Evolutionary conservation across 2,888 invertebrate species (phyloP), one percentile per base, ranked within the genome.

Genomic region (Empis stercorea): DNA sequence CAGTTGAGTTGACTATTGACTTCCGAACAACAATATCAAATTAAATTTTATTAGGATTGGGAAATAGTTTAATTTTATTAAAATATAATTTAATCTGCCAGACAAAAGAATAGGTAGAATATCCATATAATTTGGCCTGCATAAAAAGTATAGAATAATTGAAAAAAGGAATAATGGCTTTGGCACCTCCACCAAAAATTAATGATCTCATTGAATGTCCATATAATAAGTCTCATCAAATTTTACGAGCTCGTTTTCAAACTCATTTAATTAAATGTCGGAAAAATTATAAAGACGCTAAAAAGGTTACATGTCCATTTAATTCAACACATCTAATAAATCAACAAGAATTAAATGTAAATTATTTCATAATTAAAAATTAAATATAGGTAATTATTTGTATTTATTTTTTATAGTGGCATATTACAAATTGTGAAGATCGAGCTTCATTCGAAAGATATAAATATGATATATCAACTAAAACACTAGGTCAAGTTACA

Each of bases 181-280:
- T 7, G 7, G 23, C 23, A 27, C 23, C 23, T 2, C 23, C 23
- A 9, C 23, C 23, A 7, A 27, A 27, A 27, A 27, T 27, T 7
- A 27, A 38, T 38, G 38, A 38, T 11, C 3, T 10, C 1, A 17
- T 40, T 9, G 23, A 23, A 14, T 40, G 40, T 40, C 40, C 40
- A 2, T 15, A 40, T 10, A 27, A 40, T 14, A 40, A 40, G 14
- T 23, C 23, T 27, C 40, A 40, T 40, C 40, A n/a, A 30, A 55
- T 57, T 48, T 32, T 54, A 39, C 52, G 53, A 4, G 46, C 46
- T 6, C 55, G 56, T 14, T 52, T 57, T 17, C 56, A 55, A 48
- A 54, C 55, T 6, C 57, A 57, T 49, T 41, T 57, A 6, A 47
- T 54, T 14, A 51, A 54, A 17, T 57, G 57, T 17, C 55, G 56